These are phyloP conservation scores for Microplitis deprimator DNA, from an alignment of 2,888 invertebrate species.

Conservation along the genomic window DNA sequence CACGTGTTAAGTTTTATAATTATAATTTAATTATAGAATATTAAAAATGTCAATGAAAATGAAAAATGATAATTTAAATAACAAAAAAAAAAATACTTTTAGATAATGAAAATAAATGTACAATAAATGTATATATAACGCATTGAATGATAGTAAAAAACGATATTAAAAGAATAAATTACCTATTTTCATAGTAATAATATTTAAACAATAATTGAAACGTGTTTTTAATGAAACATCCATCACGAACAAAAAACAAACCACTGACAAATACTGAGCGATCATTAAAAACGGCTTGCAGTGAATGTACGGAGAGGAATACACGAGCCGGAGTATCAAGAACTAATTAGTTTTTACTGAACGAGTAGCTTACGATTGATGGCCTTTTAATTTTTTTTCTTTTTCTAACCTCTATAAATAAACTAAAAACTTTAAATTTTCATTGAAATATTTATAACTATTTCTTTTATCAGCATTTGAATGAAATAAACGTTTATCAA, in stretches of 20 bases:
- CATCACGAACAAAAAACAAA: background rate
- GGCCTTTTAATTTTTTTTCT: background rate
- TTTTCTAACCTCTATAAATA: background rate
- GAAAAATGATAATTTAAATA: background rate
- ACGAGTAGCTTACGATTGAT: constrained; percentile 1
- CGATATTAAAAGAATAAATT: background rate
- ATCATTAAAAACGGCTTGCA: background rate
- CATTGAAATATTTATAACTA: background rate
- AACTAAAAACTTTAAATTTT: background rate
- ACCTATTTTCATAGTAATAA: background rate
- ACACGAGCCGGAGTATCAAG: background rate
- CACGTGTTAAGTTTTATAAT: too few species aligned
- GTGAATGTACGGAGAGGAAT: background rate
- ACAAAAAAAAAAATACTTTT: background rate
- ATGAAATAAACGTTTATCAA: too few species aligned
- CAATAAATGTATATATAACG: background rate
- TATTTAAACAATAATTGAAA: background rate
- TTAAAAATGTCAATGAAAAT: too few species aligned
- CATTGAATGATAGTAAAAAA: background rate
- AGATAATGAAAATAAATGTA: constrained; percentile 4
- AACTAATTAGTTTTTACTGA: constrained; percentile 1
- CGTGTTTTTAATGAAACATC: constrained; percentile 1
- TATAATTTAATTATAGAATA: too few species aligned
- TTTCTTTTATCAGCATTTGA: too few species aligned
- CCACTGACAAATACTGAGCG: constrained; percentile 1